Base-by-base conservation (phyloP, 1,140 invertebrate species). In the Andrena cerasifolii region DNA sequence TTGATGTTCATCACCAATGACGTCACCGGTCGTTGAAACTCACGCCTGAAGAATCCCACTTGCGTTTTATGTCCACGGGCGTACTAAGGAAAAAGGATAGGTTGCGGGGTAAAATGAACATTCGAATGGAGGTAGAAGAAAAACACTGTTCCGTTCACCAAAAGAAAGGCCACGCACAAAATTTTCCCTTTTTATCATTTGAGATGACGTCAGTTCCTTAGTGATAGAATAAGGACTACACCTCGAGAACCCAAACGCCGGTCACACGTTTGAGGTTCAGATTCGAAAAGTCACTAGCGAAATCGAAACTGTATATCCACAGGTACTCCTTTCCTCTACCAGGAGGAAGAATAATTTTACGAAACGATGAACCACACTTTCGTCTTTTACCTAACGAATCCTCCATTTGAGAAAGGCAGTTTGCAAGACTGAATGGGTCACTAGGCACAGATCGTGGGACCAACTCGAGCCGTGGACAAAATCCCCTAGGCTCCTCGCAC, bases 341-440 rank as follows among this genome's bases (percentile, higher is more conserved):
- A 26, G 21, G 26, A 45, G n/a, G 21, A n/a, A 28, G 14, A 12
- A n/a, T 16, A 28, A 63, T 65, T 43, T n/a, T n/a, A 26, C 24
- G 43, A 16, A 28, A 28, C 70, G 70, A 26, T n/a, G 62, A 59
- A 77, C 53, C 51, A 8, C 74, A 61, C 74, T 77, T 40, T 54
- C n/a, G 31, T 26, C 10, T 21, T 70, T 61, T 71, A 77, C 74
- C 65, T 76, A 75, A 75, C 43, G 14, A 40, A n/a, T 75, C 43
- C 74, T 59, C 26, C 31, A 40, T 31, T 1, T 3, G 24, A 26
- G 24, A 49, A 45, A 36, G 16, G 36, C 58, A 1, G 47, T 65
- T 54, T 59, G 68, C 16, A 72, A 84, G 65, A 79, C 33, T 58
- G 56, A 36, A 31, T 12, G 12, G 49, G 24, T 79, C 80, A 84